Percentiles rank a stretch among this genome's conserved stretches.
Conservation (phyloP, 2,888 invertebrate species). For the Diaprepes abbreviatus region DNA sequence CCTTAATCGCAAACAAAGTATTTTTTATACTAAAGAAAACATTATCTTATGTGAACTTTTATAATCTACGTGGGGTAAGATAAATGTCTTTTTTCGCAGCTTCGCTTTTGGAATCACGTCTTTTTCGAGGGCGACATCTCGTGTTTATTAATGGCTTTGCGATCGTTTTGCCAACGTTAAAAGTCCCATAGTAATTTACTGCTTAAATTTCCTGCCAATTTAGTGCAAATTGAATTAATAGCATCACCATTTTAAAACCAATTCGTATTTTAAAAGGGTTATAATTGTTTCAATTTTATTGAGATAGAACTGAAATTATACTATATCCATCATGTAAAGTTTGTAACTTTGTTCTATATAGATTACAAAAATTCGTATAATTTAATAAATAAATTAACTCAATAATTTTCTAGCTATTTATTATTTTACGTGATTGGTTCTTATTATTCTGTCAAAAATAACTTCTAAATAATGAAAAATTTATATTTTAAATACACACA, state of each 20-base stretch:
- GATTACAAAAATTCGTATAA: too few species aligned
- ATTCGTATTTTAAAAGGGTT: background rate
- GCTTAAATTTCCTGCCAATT: conserved; percentile 40
- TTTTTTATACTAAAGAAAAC: conserved; percentile 13
- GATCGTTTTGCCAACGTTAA: conserved; percentile 32
- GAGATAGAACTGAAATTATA: background rate
- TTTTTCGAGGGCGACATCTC: conserved; percentile 32
- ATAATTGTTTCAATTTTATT: background rate
- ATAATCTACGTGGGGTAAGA: conserved; percentile 19
- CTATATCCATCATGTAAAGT: too few species aligned
- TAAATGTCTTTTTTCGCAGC: conserved; percentile 28
- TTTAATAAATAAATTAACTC: too few species aligned
- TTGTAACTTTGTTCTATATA: too few species aligned
- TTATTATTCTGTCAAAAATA: too few species aligned
- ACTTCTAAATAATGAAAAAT: too few species aligned
- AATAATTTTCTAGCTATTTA: too few species aligned
- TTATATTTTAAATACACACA: too few species aligned
- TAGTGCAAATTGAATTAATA: conserved; percentile 33
- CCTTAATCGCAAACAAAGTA: background rate
- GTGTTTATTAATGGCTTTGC: conserved; percentile 38
- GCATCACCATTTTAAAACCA: conserved; percentile 23
- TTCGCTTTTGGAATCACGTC: conserved; percentile 24
- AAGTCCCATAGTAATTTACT: conserved; percentile 36
- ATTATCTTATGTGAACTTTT: conserved; percentile 14
- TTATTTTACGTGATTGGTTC: too few species aligned